Evolutionary conservation across 2,113 vertebrate genomes (phyloP), one percentile per base, ranked within the genome.

Genomic region (Actenoides lindsayi): DNA sequence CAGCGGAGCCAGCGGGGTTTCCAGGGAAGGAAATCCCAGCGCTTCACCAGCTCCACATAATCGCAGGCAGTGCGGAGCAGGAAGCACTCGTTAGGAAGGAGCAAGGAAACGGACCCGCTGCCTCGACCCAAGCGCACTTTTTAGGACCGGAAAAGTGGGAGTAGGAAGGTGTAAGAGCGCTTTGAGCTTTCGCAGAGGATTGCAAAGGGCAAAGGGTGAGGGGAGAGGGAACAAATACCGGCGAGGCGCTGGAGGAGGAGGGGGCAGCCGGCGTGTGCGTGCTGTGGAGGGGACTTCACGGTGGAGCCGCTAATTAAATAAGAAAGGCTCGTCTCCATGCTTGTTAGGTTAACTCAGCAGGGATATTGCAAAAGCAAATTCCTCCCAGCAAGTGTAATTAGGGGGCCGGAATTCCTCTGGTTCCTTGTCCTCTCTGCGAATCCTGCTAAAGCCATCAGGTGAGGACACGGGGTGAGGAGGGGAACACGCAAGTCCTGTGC

Each of bases 91-190:
- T 96, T 96, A 95, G 96, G 93, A 96, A 96, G 88, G 87, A 96
- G 91, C 39, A 13, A 96, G 96, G 97, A 97, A 97, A 86, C 21
- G 1, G 87, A 88, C 51, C 70, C 11, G 5, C 95, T 92, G 80
- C 62, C 83, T 60, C 62, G 13, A 56, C 64, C 96, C 89, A 20
- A 97, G 88, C 56, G 18, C 82, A 91, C 96, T 97, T 96, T 91
- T 96, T 90, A 97, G 97, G 96, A 93, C 95, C 92, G 97, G 98
- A 98, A 98, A 98, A 96, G 92, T 77, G 87, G 97, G 97, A 98
- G 96, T 76, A 82, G 93, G 96, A 95, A 92, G 67, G 92, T 35
- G 16, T 86, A 87, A 92, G 93, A 96, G 79, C 30, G 51, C 87
- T 93, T 85, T 93, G 96, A 88, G 95, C 62, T 94, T 68, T 85